Evolutionary conservation across 92 coral and sea anemone genomes (phyloP).

Genomic region (Bergia puertoricense): DNA sequence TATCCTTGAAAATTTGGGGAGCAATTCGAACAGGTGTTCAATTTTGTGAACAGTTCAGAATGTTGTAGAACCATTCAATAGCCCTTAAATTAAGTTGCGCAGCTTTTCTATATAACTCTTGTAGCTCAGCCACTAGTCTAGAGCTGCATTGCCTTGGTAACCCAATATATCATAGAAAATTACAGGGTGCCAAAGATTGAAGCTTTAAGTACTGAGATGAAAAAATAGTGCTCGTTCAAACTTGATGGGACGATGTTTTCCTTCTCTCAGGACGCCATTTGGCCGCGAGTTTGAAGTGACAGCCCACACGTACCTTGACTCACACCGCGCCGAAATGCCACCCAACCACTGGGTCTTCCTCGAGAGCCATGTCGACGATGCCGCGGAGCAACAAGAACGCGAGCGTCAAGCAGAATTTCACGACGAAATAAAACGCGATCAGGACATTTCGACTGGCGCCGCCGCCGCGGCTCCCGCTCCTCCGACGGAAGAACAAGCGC

Average conservation of each 20-base stretch:
- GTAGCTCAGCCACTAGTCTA: too few species aligned
- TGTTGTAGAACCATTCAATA: too few species aligned
- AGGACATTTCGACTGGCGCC: not conserved
- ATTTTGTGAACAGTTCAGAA: too few species aligned
- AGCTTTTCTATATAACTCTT: too few species aligned
- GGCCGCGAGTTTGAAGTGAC: constrained; percentile 94
- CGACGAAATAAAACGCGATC: constrained; percentile 50
- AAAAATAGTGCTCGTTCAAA: not conserved
- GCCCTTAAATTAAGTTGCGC: too few species aligned
- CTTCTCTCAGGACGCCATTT: constrained; percentile 81
- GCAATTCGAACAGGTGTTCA: too few species aligned
- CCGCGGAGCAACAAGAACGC: constrained; percentile 66
- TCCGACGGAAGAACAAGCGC: constrained; percentile 24
- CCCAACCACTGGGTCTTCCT: constrained; percentile 92
- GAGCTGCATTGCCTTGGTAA: too few species aligned
- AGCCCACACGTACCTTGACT: constrained; percentile 85
- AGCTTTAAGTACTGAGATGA: not conserved
- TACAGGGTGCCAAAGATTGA: too few species aligned
- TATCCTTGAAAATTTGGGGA: too few species aligned
- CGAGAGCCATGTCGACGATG: constrained; percentile 74
- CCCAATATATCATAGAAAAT: too few species aligned
- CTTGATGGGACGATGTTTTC: not conserved
- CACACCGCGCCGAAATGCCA: constrained; percentile 95
- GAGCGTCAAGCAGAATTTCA: constrained; percentile 75
- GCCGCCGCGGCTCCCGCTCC: not conserved